Evolutionary conservation across 1,140 invertebrate genomes (phyloP).

Genomic region (Camponotus floridanus): DNA sequence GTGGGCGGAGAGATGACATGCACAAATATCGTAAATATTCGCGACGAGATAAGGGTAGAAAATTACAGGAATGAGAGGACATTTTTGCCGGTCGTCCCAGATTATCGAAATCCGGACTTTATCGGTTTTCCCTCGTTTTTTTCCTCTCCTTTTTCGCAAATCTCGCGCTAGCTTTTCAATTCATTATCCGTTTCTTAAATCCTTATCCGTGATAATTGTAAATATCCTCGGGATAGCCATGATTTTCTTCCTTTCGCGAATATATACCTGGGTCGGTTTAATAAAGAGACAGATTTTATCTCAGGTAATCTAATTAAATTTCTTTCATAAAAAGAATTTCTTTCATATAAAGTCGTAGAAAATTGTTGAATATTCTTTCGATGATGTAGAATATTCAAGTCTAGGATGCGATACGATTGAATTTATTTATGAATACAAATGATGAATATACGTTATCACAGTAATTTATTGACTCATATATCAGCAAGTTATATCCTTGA

Average conservation of each 20-base stretch:
- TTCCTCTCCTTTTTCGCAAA: not conserved
- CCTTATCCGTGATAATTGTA: not conserved
- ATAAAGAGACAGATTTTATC: not conserved
- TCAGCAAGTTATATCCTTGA: not conserved
- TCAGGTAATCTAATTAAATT: not conserved
- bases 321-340: not conserved
- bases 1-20: not conserved
- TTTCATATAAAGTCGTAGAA: not conserved
- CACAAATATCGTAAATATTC: slow-evolving; percentile 63
- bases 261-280: slow-evolving; percentile 1
- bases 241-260: not conserved
- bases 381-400: not conserved
- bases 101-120: slow-evolving; percentile 3
- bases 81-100: not conserved
- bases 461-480: slow-evolving; percentile 7
- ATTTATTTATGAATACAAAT: not conserved
- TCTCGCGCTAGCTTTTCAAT: not conserved
- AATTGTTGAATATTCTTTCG: not conserved
- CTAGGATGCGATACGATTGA: not conserved
- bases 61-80: not conserved
- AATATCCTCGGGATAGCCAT: not conserved
- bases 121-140: not conserved
- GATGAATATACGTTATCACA: not conserved
- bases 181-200: not conserved
- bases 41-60: slow-evolving; percentile 39